Conservation (phyloP, 2,797 vertebrate genomes). For the Amblyopsis hoosieri region DNA sequence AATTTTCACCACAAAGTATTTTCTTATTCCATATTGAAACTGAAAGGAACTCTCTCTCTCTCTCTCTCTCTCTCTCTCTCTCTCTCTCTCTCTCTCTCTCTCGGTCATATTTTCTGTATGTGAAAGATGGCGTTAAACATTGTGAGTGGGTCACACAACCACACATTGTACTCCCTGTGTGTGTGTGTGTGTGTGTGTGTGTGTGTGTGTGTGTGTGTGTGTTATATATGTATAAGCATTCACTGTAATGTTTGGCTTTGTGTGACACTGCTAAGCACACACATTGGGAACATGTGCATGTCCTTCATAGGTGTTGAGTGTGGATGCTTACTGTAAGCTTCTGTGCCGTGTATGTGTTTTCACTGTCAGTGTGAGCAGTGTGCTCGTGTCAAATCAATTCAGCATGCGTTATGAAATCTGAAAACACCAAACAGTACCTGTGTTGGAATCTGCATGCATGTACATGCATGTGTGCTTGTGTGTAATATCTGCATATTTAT, state of each 20-base stretch:
- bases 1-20: no score
- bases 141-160: constrained; percentile 15
- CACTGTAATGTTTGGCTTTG: not conserved
- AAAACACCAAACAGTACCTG: not conserved
- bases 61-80: constrained; percentile 4
- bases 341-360: no score
- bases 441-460: no score
- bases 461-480: no score
- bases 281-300: no score
- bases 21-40: not conserved
- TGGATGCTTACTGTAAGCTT: no score
- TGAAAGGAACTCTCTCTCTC: constrained; percentile 7
- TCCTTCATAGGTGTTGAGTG: no score
- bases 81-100: not conserved
- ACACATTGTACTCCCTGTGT: constrained; percentile 11
- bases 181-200: constrained; percentile 13
- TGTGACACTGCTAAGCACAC: not conserved
- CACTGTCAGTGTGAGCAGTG: not conserved
- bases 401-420: not conserved
- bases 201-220: constrained; percentile 8
- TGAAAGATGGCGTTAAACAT: constrained; percentile 10
- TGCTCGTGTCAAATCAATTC: not conserved
- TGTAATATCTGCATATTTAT: no score
- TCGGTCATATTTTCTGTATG: constrained; percentile 12
- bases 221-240: constrained; percentile 11